Evolutionary conservation across 1,140 invertebrate species (phyloP).

Genomic region (Diabrotica virgifera): DNA sequence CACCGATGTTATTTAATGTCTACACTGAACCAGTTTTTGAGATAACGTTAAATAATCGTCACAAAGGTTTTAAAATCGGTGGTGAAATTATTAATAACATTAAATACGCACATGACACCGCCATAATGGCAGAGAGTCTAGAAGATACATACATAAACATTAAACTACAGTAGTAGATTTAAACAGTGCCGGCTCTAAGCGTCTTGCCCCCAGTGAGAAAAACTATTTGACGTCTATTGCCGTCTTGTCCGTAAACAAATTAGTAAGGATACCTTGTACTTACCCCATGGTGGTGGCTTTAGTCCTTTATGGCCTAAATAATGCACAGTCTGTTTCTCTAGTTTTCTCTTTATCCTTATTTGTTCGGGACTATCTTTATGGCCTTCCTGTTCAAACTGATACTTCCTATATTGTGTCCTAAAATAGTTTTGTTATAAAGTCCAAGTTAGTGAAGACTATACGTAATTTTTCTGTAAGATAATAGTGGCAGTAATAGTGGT

Average conservation of each 20-base stretch:
- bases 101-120: too few relatives aligned
- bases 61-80: too few relatives aligned
- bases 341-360: constrained; percentile 71
- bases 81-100: too few relatives aligned
- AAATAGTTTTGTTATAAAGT: background rate
- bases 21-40: too few relatives aligned
- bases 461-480: too few relatives aligned
- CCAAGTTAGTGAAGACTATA: too few relatives aligned
- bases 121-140: too few relatives aligned
- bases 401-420: constrained; percentile 66
- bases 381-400: constrained; percentile 54
- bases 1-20: too few relatives aligned
- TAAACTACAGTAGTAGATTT: background rate
- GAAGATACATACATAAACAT: background rate
- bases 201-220: too few relatives aligned
- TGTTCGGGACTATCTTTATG: constrained; percentile 63
- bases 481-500: too few relatives aligned
- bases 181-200: background rate
- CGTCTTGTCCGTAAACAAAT: background rate
- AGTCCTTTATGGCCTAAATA: constrained; percentile 71
- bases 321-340: constrained; percentile 72
- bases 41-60: too few relatives aligned
- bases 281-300: constrained; percentile 82
- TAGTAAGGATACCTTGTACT: constrained; percentile 27
- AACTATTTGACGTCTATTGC: too few relatives aligned